These are phyloP conservation scores for Choloepus hoffmanni DNA, from an alignment of 2,113 vertebrate species.

Conservation along the genomic window DNA sequence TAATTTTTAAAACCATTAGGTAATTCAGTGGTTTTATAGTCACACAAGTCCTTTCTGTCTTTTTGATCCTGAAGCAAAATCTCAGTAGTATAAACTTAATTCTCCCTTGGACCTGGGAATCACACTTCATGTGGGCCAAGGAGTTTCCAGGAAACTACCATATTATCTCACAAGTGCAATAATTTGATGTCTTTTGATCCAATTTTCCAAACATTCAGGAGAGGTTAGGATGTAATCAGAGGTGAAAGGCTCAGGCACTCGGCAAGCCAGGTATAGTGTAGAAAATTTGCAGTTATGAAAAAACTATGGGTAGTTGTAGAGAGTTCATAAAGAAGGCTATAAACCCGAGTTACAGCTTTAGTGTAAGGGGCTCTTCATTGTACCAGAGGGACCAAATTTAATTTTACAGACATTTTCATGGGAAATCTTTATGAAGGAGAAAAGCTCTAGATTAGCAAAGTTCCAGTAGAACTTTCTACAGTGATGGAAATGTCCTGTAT, in stretches of 20 bases:
- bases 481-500: neutral
- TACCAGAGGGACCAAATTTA: neutral
- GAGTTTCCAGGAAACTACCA: neutral
- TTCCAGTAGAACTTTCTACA: neutral
- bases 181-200: neutral
- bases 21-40: neutral
- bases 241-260: neutral
- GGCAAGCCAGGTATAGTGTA: fast-evolving
- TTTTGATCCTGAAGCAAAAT: neutral
- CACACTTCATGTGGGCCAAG: neutral
- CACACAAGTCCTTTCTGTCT: neutral
- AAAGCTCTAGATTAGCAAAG: neutral
- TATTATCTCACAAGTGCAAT: neutral
- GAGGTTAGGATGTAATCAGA: neutral
- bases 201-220: neutral
- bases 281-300: neutral
- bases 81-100: neutral
- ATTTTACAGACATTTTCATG: neutral
- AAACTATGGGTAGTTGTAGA: neutral
- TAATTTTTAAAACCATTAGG: neutral
- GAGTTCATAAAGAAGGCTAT: neutral
- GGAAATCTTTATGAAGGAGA: neutral
- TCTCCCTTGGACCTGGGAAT: neutral
- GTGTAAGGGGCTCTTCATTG: neutral
- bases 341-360: neutral